Base-by-base conservation (phyloP, 2,797 vertebrate genomes). In the Tragopan temminckii region DNA sequence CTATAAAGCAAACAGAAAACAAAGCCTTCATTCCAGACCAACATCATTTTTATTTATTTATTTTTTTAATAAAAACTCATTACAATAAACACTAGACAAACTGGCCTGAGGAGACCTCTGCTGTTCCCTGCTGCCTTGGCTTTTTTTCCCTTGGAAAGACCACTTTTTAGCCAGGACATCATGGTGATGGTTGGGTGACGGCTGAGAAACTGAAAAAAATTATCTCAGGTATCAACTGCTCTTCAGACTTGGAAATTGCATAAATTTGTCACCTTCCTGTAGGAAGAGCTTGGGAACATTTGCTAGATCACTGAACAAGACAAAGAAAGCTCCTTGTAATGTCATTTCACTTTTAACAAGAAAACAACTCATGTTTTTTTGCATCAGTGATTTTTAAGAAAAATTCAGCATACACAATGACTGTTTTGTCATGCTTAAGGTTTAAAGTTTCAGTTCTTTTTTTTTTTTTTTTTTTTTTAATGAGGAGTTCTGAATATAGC, bases 361-460 rank as follows among this genome's bases (percentile, higher is more conserved):
- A 82, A 61, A 4, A 68, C 35, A 67, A 61, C 3, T 80, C 38
- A 19, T 5, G 9, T 0, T 1, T 77, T 70, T 88, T 91, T 76
- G 21, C 52, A 48, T 25, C 25, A 83, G 16, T 63, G 27, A 35
- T 43, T 80, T 84, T 81, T 12, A 57, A 45, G 57, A 38, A 77
- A 74, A 91, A 88, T n/a, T 58, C 31, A 67, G 29, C 36, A 57
- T 36, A 53, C 5, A 36, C 74, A 83, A 58, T 31, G 0, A 59
- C 46, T 57, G 38, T 62, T 81, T 78, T 69, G 43, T 61, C 40
- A 45, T 45, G 31, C 72, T 76, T 80, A 62, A 72, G 24, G 70
- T 58, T 12, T 59, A 11, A 63, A n/a, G 42, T 95, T 96, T 95
- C 88, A 57, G 61, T 69, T 91, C 45, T 71, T 64, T 83, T 46